phyloP scores from a whole-genome alignment of 2,113 vertebrate genomes.

The Tinamus guttatus region DNA sequence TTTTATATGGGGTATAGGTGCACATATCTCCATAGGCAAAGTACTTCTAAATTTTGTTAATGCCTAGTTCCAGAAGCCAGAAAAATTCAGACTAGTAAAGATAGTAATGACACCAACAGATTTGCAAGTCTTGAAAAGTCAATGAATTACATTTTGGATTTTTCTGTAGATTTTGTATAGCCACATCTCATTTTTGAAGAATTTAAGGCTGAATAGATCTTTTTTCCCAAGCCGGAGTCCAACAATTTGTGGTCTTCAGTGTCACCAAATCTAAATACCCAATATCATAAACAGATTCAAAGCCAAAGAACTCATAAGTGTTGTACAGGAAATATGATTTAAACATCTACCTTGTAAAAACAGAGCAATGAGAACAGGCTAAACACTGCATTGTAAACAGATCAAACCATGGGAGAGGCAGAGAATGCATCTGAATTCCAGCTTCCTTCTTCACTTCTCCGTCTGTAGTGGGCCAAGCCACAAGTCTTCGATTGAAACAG shows the following conservation, averaged over 20 bases:
- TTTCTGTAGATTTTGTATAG: not conserved
- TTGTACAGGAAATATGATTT: not conserved
- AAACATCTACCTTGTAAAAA: not conserved
- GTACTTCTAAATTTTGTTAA: not conserved
- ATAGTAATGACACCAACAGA: not conserved
- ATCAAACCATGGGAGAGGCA: not conserved
- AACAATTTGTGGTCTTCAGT: not conserved
- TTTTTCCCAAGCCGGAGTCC: not conserved
- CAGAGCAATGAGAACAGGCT: not conserved
- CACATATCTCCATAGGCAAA: not conserved
- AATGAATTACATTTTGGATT: not conserved
- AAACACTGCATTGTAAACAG: not conserved
- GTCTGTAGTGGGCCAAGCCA: not conserved
- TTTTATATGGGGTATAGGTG: not conserved
- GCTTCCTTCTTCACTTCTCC: not conserved
- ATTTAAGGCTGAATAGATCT: not conserved
- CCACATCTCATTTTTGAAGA: not conserved
- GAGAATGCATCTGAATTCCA: not conserved
- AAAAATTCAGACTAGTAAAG: not conserved
- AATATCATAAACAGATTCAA: not conserved
- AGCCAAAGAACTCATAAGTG: not conserved
- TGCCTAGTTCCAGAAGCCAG: not conserved
- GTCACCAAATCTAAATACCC: not conserved
- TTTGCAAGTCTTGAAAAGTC: not conserved
- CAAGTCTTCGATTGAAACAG: conserved; percentile 19